Evolutionary conservation across 2,113 vertebrate genomes (phyloP).

Genomic region (Ginglymostoma cirratum): DNA sequence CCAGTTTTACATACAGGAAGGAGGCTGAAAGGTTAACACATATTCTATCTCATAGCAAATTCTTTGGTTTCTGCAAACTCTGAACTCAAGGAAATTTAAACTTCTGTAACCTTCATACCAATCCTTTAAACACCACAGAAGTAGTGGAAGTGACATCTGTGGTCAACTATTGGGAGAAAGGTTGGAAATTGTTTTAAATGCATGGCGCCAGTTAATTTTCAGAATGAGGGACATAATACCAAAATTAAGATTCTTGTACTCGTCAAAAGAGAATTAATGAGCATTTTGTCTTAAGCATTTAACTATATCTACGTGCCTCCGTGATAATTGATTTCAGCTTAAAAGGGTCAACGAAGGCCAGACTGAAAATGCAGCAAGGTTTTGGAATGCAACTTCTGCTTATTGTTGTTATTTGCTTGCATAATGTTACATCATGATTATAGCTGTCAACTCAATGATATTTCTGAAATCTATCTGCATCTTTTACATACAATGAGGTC

Average conservation of each 20-base stretch:
- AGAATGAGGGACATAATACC: not conserved
- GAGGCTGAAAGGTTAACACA: not conserved
- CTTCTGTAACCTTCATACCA: not conserved
- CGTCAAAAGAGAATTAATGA: not conserved
- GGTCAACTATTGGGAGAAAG: not conserved
- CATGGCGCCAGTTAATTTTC: not conserved
- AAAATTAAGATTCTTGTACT: not conserved
- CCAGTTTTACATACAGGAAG: not conserved
- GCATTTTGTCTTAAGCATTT: not conserved
- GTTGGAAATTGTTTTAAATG: conserved; percentile 2
- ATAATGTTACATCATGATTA: not conserved
- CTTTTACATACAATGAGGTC: no score
- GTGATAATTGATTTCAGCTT: not conserved
- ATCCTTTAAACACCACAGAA: not conserved
- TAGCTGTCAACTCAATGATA: no score
- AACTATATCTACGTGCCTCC: not conserved
- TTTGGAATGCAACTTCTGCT: not conserved
- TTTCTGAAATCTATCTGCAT: no score
- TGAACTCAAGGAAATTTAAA: not conserved
- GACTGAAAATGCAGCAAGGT: not conserved
- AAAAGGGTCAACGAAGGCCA: not conserved
- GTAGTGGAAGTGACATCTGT: conserved; percentile 16
- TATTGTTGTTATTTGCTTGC: not conserved
- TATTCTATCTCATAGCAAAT: not conserved
- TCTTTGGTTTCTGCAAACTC: not conserved